Evolutionary conservation across 2,113 vertebrate species (phyloP).

Genomic region (Gasterosteus nipponicus): DNA sequence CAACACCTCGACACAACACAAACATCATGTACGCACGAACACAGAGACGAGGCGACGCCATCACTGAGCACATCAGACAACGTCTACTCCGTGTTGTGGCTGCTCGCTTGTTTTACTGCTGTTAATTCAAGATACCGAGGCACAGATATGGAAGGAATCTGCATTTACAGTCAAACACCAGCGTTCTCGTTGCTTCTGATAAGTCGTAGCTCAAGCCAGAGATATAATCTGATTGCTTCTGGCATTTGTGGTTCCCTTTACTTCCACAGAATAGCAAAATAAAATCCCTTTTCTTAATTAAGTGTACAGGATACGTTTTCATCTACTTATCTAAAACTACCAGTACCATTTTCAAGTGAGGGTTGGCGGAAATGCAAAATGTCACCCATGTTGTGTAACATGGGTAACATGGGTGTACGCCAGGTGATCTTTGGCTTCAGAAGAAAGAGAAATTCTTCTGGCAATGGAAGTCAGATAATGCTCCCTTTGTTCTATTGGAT

Average conservation of each 20-base stretch:
- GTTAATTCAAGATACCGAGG: not conserved
- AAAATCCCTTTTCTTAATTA: not conserved
- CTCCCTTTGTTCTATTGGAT: constrained; percentile 4
- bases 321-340: not conserved
- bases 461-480: not conserved
- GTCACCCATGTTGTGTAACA: not conserved
- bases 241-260: constrained; percentile 26
- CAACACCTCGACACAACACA: not conserved
- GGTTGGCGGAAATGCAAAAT: not conserved
- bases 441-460: not conserved
- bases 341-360: not conserved
- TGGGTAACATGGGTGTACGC: not conserved
- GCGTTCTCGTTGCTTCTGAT: constrained; percentile 21
- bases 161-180: constrained; percentile 37
- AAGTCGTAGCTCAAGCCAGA: constrained; percentile 14
- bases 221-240: constrained; percentile 35
- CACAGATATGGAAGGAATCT: not conserved
- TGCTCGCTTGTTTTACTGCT: not conserved
- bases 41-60: not conserved
- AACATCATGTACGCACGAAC: not conserved
- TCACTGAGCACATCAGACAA: constrained; percentile 32
- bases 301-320: not conserved
- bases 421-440: not conserved
- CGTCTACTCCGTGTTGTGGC: not conserved
- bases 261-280: not conserved